These are phyloP conservation scores for Phoeniculus purpureus DNA, from an alignment of 2,797 vertebrate genomes.

Conservation along the genomic window DNA sequence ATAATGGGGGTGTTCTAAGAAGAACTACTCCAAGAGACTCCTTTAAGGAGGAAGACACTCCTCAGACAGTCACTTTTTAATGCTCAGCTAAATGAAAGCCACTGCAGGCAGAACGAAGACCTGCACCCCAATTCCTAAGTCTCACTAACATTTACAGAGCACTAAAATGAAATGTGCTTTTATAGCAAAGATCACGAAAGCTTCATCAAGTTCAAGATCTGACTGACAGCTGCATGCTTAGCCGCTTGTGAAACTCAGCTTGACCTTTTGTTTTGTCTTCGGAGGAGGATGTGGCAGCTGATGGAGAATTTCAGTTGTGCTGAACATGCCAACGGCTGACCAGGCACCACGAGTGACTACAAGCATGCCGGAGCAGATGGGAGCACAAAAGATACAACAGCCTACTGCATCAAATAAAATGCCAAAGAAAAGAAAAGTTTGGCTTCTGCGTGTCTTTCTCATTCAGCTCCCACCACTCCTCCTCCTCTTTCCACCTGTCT, in stretches of 20 bases:
- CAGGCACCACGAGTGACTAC: slow-evolving; percentile 31
- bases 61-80: not conserved
- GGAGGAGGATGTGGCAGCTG: slow-evolving; percentile 15
- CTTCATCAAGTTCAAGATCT: slow-evolving; percentile 1
- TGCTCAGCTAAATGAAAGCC: slow-evolving; percentile 9
- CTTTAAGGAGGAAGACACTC: not conserved
- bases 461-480: slow-evolving; percentile 36
- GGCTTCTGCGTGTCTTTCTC: slow-evolving; percentile 47
- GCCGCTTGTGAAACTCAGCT: not conserved
- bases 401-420: not conserved
- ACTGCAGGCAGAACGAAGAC: not conserved
- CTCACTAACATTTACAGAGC: not conserved
- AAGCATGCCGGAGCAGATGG: slow-evolving; percentile 72
- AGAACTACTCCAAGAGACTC: not conserved
- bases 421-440: not conserved
- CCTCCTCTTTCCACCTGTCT: slow-evolving; percentile 63
- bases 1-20: not conserved
- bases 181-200: not conserved
- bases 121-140: not conserved
- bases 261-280: slow-evolving; percentile 35
- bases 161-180: slow-evolving; percentile 24
- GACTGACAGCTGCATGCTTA: not conserved
- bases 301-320: slow-evolving; percentile 29
- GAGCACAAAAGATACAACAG: slow-evolving; percentile 60
- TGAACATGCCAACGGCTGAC: not conserved